Conservation (phyloP, 2,888 invertebrate genomes). For the Andrena camellia region DNA sequence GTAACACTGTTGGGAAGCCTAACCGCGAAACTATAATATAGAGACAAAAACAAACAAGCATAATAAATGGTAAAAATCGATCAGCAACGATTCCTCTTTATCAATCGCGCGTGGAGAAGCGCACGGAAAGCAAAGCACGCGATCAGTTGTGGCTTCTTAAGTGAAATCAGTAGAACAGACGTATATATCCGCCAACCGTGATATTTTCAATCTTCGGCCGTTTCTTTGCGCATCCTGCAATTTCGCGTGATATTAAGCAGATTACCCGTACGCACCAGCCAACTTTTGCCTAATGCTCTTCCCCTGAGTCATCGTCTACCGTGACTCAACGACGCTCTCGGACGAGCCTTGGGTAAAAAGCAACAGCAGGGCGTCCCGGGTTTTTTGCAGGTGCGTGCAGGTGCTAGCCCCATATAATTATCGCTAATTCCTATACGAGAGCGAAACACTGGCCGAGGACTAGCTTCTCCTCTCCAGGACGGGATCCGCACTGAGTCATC, state of each 20-base stretch:
- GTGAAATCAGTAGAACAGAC: background rate
- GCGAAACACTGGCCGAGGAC: constrained; percentile 72
- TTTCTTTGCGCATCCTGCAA: constrained; percentile 17
- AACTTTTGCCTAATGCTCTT: constrained; percentile 30
- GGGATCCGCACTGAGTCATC: constrained; percentile 67
- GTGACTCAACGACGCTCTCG: constrained; percentile 45
- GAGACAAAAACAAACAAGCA: no score
- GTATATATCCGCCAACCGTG: background rate
- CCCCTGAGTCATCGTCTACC: constrained; percentile 46
- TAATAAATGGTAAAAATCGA: background rate
- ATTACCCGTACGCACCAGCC: constrained; percentile 5
- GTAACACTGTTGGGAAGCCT: no score
- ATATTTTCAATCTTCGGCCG: background rate
- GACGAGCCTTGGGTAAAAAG: constrained; percentile 35
- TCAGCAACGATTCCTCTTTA: background rate
- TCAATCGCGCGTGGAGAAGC: background rate
- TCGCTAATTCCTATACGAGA: constrained; percentile 73
- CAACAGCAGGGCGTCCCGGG: constrained; percentile 49
- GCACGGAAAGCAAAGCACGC: constrained; percentile 3
- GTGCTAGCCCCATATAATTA: constrained; percentile 74
- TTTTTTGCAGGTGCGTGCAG: constrained; percentile 73
- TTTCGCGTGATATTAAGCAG: constrained; percentile 18
- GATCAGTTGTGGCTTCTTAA: background rate
- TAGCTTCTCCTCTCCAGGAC: constrained; percentile 52
- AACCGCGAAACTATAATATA: no score